Evolutionary conservation across 2,797 vertebrate genomes (phyloP).

Genomic region (Chaetophractus vellerosus): DNA sequence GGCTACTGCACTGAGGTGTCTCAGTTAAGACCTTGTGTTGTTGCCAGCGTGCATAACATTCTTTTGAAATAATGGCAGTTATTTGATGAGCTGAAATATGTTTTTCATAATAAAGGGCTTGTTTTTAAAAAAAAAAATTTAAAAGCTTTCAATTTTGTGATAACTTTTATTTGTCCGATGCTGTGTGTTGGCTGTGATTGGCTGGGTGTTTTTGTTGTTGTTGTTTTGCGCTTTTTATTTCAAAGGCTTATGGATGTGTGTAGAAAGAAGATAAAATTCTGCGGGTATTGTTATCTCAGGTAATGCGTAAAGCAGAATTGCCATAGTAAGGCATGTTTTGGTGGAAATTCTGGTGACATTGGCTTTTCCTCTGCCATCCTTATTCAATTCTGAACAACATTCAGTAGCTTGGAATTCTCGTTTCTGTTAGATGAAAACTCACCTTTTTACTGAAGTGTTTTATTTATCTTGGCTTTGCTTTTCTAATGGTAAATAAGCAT

Average conservation of each 20-base stretch:
- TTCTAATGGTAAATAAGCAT: slow-evolving; percentile 76
- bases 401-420: slow-evolving; percentile 74
- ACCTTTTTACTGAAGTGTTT: slow-evolving; percentile 73
- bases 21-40: slow-evolving; percentile 31
- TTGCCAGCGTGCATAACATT: background rate
- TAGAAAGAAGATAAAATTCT: slow-evolving; percentile 47
- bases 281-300: slow-evolving; percentile 40
- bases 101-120: slow-evolving; percentile 55
- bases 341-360: slow-evolving; percentile 58
- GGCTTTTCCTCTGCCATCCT: slow-evolving; percentile 21
- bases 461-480: slow-evolving; percentile 68
- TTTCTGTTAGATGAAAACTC: slow-evolving; percentile 77
- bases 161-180: slow-evolving; percentile 7
- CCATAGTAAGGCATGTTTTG: slow-evolving; percentile 72
- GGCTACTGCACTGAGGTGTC: background rate
- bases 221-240: slow-evolving; percentile 4
- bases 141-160: slow-evolving; percentile 27
- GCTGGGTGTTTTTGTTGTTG: background rate
- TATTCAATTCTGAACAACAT: slow-evolving; percentile 71
- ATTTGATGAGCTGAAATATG: slow-evolving; percentile 51
- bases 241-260: slow-evolving; percentile 32
- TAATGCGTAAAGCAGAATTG: slow-evolving; percentile 76
- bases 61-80: slow-evolving; percentile 58
- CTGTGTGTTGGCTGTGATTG: background rate
- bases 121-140: background rate